Evolutionary conservation across 2,888 invertebrate species (phyloP), one percentile per base, ranked within the genome.

Genomic region (Andrena trimmerana): DNA sequence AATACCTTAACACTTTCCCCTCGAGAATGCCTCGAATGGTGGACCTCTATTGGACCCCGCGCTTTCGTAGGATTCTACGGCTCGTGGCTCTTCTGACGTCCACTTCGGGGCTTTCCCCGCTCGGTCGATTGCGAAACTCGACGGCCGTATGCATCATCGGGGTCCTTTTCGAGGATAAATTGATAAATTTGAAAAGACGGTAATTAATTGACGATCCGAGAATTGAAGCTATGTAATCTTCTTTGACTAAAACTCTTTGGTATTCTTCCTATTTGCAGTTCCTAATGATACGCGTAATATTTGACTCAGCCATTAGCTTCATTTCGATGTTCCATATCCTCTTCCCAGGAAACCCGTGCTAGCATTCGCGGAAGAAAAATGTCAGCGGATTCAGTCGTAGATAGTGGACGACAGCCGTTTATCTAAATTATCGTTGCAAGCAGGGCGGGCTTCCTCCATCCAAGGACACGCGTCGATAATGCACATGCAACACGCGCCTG

Each of bases 1-100:
- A 91, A 88, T 84, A 71, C 80, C 81, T 82, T 82, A 86, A 86
- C 83, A 90, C 91, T 91, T 91, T 91, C 90, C 87, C 90, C 83
- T 79, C 52, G 85, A 79, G 88, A 88, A 89, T 87, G 85, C 77
- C 63, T 72, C 66, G 36, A 70, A 60, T 54, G 78, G n/a, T 75
- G 82, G 83, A 74, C 60, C 78, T 88, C 75, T 76, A 42, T 16
- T 78, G 78, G 67, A 52, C 60, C 66, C 63, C 50, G 63, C 67
- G 59, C 52, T 67, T 69, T 65, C 80, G 65, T 65, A 57, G 42
- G 63, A 59, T 65, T 48, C 52, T 50, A 31, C 67, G 50, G 4
- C 16, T 16, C 16, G 33, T 60, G 48, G 71, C 42, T 48, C 8
- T 29, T 50, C 60, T 42, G n/a, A 48, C n/a, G 59, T 60, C 29